Percentiles rank a stretch among this genome's conserved stretches.
Evolutionary conservation across 2,113 vertebrate species (phyloP).

Genomic region (Ariopsis seemanni): DNA sequence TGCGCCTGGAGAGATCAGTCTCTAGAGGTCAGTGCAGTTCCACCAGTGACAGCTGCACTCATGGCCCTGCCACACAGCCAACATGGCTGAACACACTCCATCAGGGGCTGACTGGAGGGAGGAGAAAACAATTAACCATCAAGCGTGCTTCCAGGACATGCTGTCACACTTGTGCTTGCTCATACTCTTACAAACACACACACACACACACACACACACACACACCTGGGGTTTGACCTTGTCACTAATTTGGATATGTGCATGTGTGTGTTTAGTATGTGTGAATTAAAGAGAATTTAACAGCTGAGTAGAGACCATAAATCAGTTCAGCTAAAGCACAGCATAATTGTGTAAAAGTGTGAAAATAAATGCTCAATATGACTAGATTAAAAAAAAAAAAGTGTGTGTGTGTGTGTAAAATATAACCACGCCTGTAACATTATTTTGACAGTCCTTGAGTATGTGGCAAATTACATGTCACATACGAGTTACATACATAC

Average conservation of each 20-base stretch:
- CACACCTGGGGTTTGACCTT: constrained; percentile 52
- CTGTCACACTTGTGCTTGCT: constrained; percentile 49
- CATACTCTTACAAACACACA: constrained; percentile 32
- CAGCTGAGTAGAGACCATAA: neutral
- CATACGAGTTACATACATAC: neutral
- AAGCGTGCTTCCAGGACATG: constrained; percentile 56
- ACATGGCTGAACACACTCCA: constrained; percentile 64
- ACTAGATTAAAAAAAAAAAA: neutral
- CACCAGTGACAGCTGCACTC: constrained; percentile 75
- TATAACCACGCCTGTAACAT: no score
- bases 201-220: constrained; percentile 37
- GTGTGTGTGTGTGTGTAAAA: no score
- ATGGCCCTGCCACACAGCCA: constrained; percentile 59
- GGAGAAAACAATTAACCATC: constrained; percentile 55
- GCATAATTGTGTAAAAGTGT: neutral
- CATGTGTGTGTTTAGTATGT: constrained; percentile 31
- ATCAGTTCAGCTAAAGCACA: neutral
- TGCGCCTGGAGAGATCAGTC: constrained; percentile 73
- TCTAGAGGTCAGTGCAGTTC: constrained; percentile 82
- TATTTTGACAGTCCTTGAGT: neutral
- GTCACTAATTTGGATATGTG: constrained; percentile 48
- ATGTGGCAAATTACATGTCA: neutral
- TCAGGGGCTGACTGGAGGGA: constrained; percentile 45
- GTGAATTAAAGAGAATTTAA: constrained; percentile 56
- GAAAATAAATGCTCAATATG: no score